Conservation (phyloP, 2,113 vertebrate species). For the Capreolus pygargus region DNA sequence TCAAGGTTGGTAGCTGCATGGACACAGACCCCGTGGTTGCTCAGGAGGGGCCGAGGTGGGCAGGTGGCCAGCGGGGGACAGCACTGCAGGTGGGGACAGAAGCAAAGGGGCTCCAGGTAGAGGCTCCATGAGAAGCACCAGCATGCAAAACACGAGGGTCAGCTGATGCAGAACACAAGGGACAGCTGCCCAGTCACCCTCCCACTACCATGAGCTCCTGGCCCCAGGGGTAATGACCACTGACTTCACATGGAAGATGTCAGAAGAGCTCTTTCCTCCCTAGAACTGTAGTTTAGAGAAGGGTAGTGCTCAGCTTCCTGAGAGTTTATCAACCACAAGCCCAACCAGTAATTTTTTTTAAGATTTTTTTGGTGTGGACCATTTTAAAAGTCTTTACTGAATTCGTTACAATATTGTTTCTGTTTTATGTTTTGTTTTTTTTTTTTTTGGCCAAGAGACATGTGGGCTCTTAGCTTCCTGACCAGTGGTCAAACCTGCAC, state of each 20-base stretch:
- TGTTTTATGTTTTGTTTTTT: background rate
- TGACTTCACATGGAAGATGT: background rate
- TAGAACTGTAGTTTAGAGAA: background rate
- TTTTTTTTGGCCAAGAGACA: background rate
- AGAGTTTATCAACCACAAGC: background rate
- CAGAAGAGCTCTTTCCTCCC: background rate
- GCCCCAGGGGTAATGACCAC: background rate
- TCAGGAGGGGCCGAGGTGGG: background rate
- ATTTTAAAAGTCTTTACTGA: background rate
- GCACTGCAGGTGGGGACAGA: background rate
- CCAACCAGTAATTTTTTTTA: background rate
- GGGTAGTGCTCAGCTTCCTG: background rate
- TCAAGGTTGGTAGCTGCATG: background rate
- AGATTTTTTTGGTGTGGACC: background rate
- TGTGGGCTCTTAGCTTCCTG: background rate
- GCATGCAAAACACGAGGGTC: too few relatives aligned
- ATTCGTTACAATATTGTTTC: background rate
- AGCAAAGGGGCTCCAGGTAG: background rate
- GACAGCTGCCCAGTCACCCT: background rate
- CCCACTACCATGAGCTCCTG: too few relatives aligned
- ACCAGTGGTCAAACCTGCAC: background rate
- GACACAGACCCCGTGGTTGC: background rate
- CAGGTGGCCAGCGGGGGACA: background rate
- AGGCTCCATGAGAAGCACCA: background rate
- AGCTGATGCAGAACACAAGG: background rate